Conservation (phyloP, 2,113 vertebrate species). For the Erythrocercus mccallii region DNA sequence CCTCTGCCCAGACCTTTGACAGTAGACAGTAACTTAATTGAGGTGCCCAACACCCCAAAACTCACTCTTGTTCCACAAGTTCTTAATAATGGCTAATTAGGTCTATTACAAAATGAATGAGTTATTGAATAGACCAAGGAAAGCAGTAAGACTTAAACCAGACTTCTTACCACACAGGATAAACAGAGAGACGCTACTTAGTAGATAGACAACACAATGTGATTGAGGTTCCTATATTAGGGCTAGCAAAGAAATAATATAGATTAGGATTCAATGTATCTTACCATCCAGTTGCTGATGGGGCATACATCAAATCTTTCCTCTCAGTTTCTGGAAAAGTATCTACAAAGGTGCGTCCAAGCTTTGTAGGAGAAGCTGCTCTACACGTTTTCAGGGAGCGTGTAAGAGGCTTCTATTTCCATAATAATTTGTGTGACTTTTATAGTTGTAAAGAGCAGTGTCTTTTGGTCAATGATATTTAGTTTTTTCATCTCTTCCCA, state of each 20-base stretch:
- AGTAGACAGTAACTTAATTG: neutral
- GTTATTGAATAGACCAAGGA: neutral
- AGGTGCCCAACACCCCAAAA: neutral
- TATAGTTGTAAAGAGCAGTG: neutral
- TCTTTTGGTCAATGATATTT: neutral
- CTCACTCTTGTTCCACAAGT: accelerated
- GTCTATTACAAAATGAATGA: neutral
- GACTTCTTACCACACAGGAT: neutral
- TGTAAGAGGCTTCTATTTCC: neutral
- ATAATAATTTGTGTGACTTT: neutral
- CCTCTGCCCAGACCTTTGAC: neutral
- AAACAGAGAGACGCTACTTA: neutral
- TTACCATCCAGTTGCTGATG: neutral
- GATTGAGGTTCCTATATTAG: neutral
- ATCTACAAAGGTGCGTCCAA: accelerated
- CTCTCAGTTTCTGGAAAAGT: neutral
- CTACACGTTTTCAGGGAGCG: neutral
- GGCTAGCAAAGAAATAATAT: neutral
- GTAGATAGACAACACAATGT: neutral
- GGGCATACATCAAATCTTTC: neutral
- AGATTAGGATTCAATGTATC: neutral
- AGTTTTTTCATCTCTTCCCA: neutral
- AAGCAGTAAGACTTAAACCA: neutral
- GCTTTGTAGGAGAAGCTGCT: neutral
- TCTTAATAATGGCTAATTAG: neutral